Conservation (phyloP, 2,888 invertebrate species). For the Linyphia triangularis region DNA sequence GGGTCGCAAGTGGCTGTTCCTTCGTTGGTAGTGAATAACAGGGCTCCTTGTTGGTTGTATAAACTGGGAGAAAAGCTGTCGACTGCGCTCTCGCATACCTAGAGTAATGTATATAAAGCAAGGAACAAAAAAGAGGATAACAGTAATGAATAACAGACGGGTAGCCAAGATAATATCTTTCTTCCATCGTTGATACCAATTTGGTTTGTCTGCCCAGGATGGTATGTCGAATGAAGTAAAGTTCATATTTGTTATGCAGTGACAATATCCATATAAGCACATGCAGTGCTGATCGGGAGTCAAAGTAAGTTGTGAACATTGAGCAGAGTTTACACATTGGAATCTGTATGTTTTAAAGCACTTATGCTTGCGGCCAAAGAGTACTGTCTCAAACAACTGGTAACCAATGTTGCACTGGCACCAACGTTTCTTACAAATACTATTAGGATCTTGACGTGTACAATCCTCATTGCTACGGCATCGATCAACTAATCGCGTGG, state of each 20-base stretch:
- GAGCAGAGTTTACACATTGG: constrained; percentile 43
- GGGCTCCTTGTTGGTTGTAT: constrained; percentile 58
- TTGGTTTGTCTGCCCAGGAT: constrained; percentile 45
- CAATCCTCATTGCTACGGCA: constrained; percentile 64
- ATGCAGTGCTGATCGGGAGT: constrained; percentile 57
- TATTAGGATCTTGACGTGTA: constrained; percentile 43
- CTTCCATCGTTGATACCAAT: constrained; percentile 70
- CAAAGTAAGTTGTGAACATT: constrained; percentile 47
- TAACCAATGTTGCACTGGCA: constrained; percentile 63
- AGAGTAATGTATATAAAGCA: constrained; percentile 70
- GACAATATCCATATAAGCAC: constrained; percentile 65
- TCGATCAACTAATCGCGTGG: constrained; percentile 58
- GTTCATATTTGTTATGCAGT: constrained; percentile 57
- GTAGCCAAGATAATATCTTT: constrained; percentile 68
- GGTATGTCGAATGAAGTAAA: constrained; percentile 62
- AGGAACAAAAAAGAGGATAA: constrained; percentile 69
- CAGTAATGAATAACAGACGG: constrained; percentile 63
- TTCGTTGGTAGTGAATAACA: constrained; percentile 40
- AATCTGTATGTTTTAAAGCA: constrained; percentile 56
- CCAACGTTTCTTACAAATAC: constrained; percentile 67
- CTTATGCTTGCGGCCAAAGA: constrained; percentile 62
- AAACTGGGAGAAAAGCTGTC: constrained; percentile 61
- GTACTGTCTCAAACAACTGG: constrained; percentile 67
- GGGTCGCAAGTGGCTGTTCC: constrained; percentile 37
- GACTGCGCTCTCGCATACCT: constrained; percentile 61